Evolutionary conservation across 2,797 vertebrate species (phyloP), one percentile per base, ranked within the genome.

Genomic region (Neosalanx taihuensis): DNA sequence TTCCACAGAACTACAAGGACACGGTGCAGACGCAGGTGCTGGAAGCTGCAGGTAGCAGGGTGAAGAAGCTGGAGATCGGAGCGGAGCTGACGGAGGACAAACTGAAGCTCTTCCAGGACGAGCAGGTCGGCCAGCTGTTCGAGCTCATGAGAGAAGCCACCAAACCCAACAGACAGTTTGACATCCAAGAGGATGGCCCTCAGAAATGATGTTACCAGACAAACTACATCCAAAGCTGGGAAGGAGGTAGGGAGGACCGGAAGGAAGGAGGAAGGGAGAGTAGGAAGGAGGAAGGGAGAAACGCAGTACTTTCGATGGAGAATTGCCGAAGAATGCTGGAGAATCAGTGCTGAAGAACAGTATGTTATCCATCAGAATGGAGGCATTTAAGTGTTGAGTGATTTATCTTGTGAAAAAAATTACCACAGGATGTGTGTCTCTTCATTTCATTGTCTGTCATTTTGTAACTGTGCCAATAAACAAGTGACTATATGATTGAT

Each of bases 111-210:
- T 94, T 99, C 75, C 92, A 93, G 71, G 90, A 93, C 0, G 94
- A 97, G 15, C 97, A 99, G 76, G 91, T 98, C 1, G 93, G 95
- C 63, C 95, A 98, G 75, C 90, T 98, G 77, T 94, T 95, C 29
- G 93, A 98, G 80, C 93, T 99, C 71, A 96, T 99, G 97, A 89
- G 93, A 0, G 96, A 98, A 71, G 86, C 96, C 74, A 95, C 93
- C 72, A 98, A 96, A 87, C 90, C 94, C 76, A 94, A 81, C 76
- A 84, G 79, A 69, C 94, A 95, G 82, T 93, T 93, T 77, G 72
- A 91, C 56, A 76, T 95, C 85, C 90, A 90, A 64, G 93, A 94
- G 56, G 90, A 92, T 15, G 20, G 46, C 4, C 6, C 59, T 0
- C 73, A 81, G 31, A 89, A 91, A 64, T 91, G 80, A 89, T 46